Evolutionary conservation across 2,797 vertebrate species (phyloP).

Genomic region (Hybognathus amarus): DNA sequence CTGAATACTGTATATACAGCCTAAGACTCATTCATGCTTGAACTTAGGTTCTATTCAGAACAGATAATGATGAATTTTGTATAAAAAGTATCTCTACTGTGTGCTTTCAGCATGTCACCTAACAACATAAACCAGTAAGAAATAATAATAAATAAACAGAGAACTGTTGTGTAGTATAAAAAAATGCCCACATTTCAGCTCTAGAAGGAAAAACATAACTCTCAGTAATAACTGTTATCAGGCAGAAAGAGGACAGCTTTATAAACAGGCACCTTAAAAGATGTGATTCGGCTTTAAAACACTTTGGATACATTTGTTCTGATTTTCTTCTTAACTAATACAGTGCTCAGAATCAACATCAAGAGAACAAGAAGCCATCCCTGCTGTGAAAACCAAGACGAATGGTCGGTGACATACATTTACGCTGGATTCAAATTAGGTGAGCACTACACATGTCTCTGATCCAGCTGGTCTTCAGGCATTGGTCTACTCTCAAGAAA

Average conservation of each 20-base stretch:
- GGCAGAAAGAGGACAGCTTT: conserved; percentile 29
- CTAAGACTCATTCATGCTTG: background rate
- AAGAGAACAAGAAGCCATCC: conserved; percentile 9
- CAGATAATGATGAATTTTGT: conserved; percentile 20
- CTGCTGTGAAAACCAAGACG: conserved; percentile 9
- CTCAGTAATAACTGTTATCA: conserved; percentile 4
- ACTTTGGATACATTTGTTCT: conserved; percentile 1
- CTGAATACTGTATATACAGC: background rate
- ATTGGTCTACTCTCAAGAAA: conserved; percentile 38
- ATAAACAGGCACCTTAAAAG: conserved; percentile 35
- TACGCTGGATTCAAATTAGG: conserved; percentile 3
- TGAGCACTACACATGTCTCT: conserved; percentile 8
- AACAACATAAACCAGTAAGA: conserved; percentile 44
- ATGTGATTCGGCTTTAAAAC: background rate
- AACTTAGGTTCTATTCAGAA: conserved; percentile 28
- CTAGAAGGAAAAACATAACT: conserved; percentile 5
- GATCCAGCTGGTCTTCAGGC: background rate
- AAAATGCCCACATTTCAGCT: conserved; percentile 12
- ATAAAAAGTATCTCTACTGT: conserved; percentile 53
- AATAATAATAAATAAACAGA: conserved; percentile 57
- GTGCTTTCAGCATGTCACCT: conserved; percentile 28
- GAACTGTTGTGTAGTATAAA: conserved; percentile 41
- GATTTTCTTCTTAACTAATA: conserved; percentile 1
- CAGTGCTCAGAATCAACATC: conserved; percentile 20
- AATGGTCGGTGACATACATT: background rate